Conservation (phyloP, 2,888 invertebrate genomes). For the Elegia similella region DNA sequence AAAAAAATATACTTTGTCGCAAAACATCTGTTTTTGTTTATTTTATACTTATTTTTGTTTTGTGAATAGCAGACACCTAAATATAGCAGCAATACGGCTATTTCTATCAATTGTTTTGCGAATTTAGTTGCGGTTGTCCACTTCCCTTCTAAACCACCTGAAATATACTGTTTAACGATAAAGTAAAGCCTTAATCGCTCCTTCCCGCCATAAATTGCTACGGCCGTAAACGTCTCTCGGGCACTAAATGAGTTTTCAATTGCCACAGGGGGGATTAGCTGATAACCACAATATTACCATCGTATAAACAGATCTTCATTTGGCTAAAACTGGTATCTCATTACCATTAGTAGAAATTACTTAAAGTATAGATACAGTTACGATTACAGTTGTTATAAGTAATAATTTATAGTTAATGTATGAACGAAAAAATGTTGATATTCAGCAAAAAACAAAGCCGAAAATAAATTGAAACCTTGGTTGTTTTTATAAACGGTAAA, state of each 20-base stretch:
- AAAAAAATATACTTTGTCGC: too few species aligned
- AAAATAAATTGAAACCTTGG: too few species aligned
- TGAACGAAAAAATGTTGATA: too few species aligned
- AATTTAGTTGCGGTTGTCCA: neutral
- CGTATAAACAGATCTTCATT: slow-evolving; percentile 58
- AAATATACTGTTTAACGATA: neutral
- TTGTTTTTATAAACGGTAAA: too few species aligned
- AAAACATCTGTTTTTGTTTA: too few species aligned
- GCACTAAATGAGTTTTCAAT: slow-evolving; percentile 59
- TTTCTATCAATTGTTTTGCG: neutral
- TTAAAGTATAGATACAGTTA: neutral
- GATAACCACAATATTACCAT: slow-evolving; percentile 46
- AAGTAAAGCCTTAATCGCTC: slow-evolving; percentile 32
- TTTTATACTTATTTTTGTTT: too few species aligned
- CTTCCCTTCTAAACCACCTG: neutral
- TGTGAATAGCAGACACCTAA: neutral
- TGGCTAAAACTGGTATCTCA: slow-evolving; percentile 50
- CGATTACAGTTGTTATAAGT: too few species aligned
- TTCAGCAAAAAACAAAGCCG: too few species aligned
- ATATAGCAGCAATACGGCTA: too few species aligned
- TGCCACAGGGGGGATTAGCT: slow-evolving; percentile 47
- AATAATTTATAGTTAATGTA: too few species aligned
- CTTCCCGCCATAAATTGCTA: slow-evolving; percentile 45
- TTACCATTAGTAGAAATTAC: slow-evolving; percentile 46
- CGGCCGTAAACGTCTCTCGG: slow-evolving; percentile 51